Evolutionary conservation across 53 echinoderm and acorn worm genomes (phyloP).

Genomic region (Zoroaster sp.): DNA sequence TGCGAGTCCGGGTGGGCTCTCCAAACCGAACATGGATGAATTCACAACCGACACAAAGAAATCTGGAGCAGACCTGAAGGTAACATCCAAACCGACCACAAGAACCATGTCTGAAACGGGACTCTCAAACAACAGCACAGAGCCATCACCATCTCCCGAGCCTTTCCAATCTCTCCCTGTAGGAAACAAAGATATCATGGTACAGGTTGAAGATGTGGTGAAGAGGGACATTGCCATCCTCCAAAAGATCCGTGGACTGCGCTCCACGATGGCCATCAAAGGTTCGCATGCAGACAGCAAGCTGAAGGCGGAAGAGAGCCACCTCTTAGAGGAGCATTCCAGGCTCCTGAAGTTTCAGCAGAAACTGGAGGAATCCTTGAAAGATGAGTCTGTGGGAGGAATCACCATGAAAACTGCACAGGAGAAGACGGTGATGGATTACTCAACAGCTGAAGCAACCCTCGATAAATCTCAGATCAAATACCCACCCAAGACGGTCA

Average conservation of each 20-base stretch:
- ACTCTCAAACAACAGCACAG: neutral
- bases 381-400: neutral
- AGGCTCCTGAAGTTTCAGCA: neutral
- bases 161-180: neutral
- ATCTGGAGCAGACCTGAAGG: neutral
- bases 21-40: neutral
- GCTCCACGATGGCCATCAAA: neutral
- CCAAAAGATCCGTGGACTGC: neutral
- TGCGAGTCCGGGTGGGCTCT: neutral
- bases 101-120: neutral
- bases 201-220: neutral
- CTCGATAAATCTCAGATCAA: neutral
- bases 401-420: neutral
- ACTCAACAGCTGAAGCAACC: neutral
- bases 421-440: neutral
- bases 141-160: neutral
- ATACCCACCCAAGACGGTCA: neutral
- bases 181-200: neutral
- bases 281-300: neutral
- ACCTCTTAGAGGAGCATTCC: neutral
- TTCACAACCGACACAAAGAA: neutral
- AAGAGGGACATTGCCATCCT: constrained; percentile 14
- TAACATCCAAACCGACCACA: neutral
- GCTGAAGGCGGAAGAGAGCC: neutral
- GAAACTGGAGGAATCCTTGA: neutral